Evolutionary conservation across 2,888 invertebrate genomes (phyloP), one percentile per base, ranked within the genome.

Genomic region (Dryobotodes eremita): DNA sequence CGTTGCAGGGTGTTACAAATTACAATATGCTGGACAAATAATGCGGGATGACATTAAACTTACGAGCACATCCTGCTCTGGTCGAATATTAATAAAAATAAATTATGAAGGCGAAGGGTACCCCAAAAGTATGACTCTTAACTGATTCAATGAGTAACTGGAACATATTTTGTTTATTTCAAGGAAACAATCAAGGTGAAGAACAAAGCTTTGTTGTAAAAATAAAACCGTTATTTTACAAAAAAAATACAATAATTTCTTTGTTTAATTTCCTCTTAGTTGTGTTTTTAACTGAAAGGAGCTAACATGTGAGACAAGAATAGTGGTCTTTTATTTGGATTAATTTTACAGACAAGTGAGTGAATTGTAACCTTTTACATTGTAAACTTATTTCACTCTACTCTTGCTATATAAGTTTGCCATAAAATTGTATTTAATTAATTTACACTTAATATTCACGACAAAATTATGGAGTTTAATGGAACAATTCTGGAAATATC

Each of bases 131-230:
- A 36, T 50, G 68, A 75, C 6, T 57, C 57, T 20, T 15, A 62
- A 42, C 23, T 55, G 61, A 61, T 57, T 61, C 48, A 57, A 79
- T 42, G n/a, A 76, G 65, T 26, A 7, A 68, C 20, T 20, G 23
- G 1, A 15, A 59, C 53, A 71, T 50, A 69, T 70, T 48, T n/a
- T 42, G 26, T 72, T 64, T 55, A 15, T 36, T 66, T 15, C 13
- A 26, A 46, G 48, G 20, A 62, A 70, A 65, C 62, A 64, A 26
- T 55, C 26, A 36, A 31, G n/a, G 23, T 65, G 20, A 72, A 42
- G 75, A 70, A 86, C 59, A 86, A 73, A 71, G 79, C 20, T 15
- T n/a, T 61, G 26, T 78, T 83, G 23, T 73, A n/a, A 20, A 46
- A 46, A 75, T n/a, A 23, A 6, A 26, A 42, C 20, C 6, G 23